phyloP scores from a whole-genome alignment of 2,888 invertebrate genomes.

The Patella pellucida region DNA sequence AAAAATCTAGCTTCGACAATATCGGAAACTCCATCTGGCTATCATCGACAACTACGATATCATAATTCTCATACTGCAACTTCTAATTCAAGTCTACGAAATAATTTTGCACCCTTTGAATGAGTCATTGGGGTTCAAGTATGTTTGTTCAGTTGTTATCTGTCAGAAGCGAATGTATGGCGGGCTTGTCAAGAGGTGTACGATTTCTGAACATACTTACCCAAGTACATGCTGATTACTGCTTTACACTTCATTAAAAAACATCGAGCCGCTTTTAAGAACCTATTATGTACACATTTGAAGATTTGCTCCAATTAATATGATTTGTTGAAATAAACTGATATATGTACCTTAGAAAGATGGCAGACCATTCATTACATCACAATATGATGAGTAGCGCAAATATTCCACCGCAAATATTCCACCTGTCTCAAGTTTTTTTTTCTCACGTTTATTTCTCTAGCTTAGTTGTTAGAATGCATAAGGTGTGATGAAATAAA shows the following conservation, averaged over 20 bases:
- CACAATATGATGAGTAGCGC: too few relatives aligned
- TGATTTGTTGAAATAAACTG: conserved; percentile 8
- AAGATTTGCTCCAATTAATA: background rate
- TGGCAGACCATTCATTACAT: background rate
- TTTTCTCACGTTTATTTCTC: too few relatives aligned
- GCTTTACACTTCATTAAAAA: conserved; percentile 3
- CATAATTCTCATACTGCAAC: background rate
- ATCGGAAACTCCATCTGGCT: background rate
- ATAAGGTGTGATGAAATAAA: too few relatives aligned
- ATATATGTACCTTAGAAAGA: background rate
- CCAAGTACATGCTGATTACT: background rate
- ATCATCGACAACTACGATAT: background rate
- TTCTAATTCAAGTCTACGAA: background rate
- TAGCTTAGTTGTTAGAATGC: too few relatives aligned
- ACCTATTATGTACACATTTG: background rate
- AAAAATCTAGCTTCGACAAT: background rate
- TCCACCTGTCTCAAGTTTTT: too few relatives aligned
- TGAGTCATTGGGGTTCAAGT: conserved; percentile 4
- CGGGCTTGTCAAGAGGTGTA: background rate
- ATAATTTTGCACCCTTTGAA: conserved; percentile 11
- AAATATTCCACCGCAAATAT: too few relatives aligned
- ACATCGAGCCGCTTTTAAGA: background rate
- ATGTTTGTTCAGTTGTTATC: conserved; percentile 7
- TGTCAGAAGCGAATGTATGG: background rate
- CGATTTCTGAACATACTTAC: background rate